Evolutionary conservation across 1,140 invertebrate genomes (phyloP), one percentile per base, ranked within the genome.

Genomic region (Gryon sp.): DNA sequence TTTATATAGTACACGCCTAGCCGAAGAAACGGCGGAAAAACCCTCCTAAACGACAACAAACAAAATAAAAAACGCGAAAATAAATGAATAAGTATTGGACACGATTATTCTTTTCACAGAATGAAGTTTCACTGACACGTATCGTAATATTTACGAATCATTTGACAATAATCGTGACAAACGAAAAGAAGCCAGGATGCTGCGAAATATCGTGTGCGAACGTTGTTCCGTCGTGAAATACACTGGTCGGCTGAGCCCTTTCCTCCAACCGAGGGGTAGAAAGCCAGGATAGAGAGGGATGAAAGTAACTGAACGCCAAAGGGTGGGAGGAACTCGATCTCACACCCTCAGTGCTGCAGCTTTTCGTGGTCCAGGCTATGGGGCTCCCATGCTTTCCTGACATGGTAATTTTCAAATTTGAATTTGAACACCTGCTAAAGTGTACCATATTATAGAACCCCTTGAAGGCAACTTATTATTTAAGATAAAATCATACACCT

Each of bases 231-330:
- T 50, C 73, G 63, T 50, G 65, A 57, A 69, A 70, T 76, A 70
- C 65, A 76, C 73, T 76, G 73, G 65, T 68, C 59, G 63, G 73
- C 55, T 63, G 63, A 76, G 73, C 73, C 73, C 73, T 76, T 76
- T 69, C 34, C 73, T 65, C 57, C 50, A 50, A 48, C 50, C 50
- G 57, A 70, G 73, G 65, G 73, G 52, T 70, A 19, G 73, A 28
- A 34, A 62, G 57, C 73, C 26, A 50, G 46, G 30, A 46, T 34
- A 68, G 65, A 38, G 65, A 65, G 74, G 75, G 68, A 62, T 76
- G 63, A 50, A 68, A 77, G 57, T 77, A 72, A 72, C 63, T 52
- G 57, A 59, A 72, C 50, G 74, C 48, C 11, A 28, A 36, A 70
- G 66, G 62, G 75, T 77, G 75, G 75, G 52, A 62, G 62, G 52